These are phyloP conservation scores for Crotalus viridis DNA, from an alignment of 2,113 vertebrate genomes.

Conservation along the genomic window DNA sequence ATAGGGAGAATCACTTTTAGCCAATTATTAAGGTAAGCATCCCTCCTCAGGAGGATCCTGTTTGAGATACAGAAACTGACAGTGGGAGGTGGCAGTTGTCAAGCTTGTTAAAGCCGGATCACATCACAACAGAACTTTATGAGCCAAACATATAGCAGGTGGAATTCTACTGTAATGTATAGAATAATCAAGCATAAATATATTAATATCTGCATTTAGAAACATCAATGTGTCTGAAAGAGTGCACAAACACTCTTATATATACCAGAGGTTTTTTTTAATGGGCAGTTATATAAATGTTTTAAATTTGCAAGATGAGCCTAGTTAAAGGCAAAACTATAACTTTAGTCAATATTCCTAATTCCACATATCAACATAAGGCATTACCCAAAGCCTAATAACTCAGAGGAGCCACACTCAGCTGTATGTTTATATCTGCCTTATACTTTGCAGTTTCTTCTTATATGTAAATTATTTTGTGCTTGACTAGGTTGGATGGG, in stretches of 20 bases:
- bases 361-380: not conserved
- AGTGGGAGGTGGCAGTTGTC: not conserved
- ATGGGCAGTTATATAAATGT: not conserved
- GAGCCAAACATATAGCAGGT: not conserved
- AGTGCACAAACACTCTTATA: not conserved
- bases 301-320: not conserved
- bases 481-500: not conserved
- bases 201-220: not conserved
- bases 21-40: not conserved
- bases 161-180: not conserved
- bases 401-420: not conserved
- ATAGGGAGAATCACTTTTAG: not conserved
- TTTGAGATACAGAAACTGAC: not conserved
- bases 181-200: not conserved
- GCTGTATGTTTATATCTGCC: not conserved
- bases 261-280: not conserved
- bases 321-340: not conserved
- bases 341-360: not conserved
- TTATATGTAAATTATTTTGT: not conserved
- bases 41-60: not conserved
- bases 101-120: not conserved
- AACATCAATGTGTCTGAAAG: not conserved
- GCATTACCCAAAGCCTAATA: not conserved
- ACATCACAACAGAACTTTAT: not conserved
- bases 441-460: not conserved